Base-by-base conservation (phyloP, 2,113 vertebrate genomes). In the Eulemur macaco region DNA sequence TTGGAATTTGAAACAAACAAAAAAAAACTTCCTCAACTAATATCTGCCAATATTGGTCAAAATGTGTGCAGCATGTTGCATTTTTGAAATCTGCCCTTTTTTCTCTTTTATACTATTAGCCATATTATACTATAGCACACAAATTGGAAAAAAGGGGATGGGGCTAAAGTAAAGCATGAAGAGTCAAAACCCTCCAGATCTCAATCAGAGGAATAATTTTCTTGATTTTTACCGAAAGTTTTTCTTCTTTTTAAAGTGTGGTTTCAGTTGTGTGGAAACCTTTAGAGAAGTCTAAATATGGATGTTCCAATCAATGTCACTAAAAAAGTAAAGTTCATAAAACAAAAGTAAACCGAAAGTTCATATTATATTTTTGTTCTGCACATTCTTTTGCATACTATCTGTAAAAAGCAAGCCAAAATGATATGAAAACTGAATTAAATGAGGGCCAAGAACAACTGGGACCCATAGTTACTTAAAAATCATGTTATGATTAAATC, bases 381-480 rank as follows among this genome's bases (percentile, higher is more conserved):
- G n/a, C 21, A 97, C 85, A 74, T 5, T 71, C 94, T 68, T 76
- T 96, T 76, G 63, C 20, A 87, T 80, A 56, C 54, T 47, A 83
- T 94, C 92, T 96, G 77, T 97, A 93, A 87, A 97, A 90, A 39
- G 3, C 97, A 96, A 96, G 83, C 21, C 94, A 97, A 98, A 94
- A 58, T 78, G 11, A 97, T 91, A 97, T 81, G 86, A 80, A 98
- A 97, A 97, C 84, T 97, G 96, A 86, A 95, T 97, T 97, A 97
- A 81, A 11, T 97, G 98, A 94, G 94, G 86, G 76, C 83, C 94
- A 97, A 21, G 92, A 97, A 97, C 97, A 97, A 23, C 50, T 96
- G 94, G 97, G 91, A 76, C 95, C 93, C 96, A 92, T 15, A 93
- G 89, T 97, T 97, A 98, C 97, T 98, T 97, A 95, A 94, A 90